phyloP scores from a whole-genome alignment of 2,113 vertebrate species.

The Columba livia region DNA sequence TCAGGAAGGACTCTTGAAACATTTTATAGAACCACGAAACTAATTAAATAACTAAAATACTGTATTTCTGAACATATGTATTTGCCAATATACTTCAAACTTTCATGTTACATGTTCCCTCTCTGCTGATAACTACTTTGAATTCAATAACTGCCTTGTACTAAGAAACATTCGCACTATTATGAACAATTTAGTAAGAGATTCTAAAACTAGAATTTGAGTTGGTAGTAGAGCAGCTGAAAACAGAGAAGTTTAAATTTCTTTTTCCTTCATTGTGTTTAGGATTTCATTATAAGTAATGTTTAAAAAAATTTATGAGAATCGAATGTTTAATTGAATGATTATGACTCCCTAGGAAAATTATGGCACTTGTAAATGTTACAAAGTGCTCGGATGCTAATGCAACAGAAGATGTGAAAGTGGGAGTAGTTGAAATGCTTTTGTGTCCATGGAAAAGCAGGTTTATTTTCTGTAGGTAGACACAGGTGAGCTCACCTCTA shows the following conservation, averaged over 20 bases:
- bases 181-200: not conserved
- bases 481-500: not conserved
- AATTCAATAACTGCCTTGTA: not conserved
- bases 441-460: not conserved
- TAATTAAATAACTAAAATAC: not conserved
- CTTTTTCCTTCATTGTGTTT: not conserved
- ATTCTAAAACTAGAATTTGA: not conserved
- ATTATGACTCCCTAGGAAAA: not conserved
- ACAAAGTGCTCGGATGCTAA: not conserved
- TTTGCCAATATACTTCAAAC: not conserved
- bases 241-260: not conserved
- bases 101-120: not conserved
- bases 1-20: not conserved
- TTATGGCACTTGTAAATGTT: not conserved
- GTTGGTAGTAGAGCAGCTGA: not conserved
- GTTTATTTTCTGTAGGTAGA: not conserved
- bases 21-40: not conserved
- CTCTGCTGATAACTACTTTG: not conserved
- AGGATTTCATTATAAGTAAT: not conserved
- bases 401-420: not conserved
- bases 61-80: not conserved
- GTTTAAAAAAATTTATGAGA: not conserved
- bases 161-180: not conserved
- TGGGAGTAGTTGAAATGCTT: not conserved
- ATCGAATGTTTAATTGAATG: not conserved